Base-by-base conservation (phyloP, 2,797 vertebrate species). In the Tiaroga cobitis region DNA sequence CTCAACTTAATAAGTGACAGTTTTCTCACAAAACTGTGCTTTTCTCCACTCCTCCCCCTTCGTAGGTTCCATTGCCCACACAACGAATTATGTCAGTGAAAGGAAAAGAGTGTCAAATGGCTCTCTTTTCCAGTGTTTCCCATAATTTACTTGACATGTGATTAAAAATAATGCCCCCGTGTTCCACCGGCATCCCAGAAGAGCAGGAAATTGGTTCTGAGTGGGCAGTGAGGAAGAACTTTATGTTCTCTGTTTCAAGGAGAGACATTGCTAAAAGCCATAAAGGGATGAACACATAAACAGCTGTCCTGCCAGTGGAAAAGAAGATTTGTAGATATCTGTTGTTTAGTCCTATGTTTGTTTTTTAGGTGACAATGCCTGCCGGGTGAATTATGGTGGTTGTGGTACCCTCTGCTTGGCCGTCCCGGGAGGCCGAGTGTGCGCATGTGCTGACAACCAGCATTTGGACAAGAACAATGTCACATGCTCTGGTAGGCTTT, bases 391-490 rank as follows among this genome's bases (percentile, higher is more conserved):
- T 94, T 99, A 99, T 67, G 98, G 98, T 80, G 98, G 97, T 89
- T 99, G 98, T 88, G 91, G 95, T 90, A 97, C 96, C 78, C 96
- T 99, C 87, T 99, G 98, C 91, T 95, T 99, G 85, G 97, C 97
- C 88, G 94, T 99, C 94, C 98, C 98, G 88, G 96, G 96, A 92
- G 98, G 98, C 86, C 93, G 98, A 94, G 96, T 98, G 89, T 99
- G 98, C 93, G 97, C 97, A 74, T 99, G 98, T 91, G 96, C 98
- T 91, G 97, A 99, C 96, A 98, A 97, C 95, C 97, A 99, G 87
- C 91, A 96, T 92, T 93, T 99, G 94, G 96, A 98, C 94, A 96
- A 96, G 93, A 98, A 99, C 91, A 97, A 96, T 92, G 96, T 98
- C 93, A 97, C 96, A 88, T 99, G 98, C 93, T 93, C 92, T 91